Evolutionary conservation across 2,797 vertebrate species (phyloP), one percentile per base, ranked within the genome.

Genomic region (Acrossocheilus wenchowensis): DNA sequence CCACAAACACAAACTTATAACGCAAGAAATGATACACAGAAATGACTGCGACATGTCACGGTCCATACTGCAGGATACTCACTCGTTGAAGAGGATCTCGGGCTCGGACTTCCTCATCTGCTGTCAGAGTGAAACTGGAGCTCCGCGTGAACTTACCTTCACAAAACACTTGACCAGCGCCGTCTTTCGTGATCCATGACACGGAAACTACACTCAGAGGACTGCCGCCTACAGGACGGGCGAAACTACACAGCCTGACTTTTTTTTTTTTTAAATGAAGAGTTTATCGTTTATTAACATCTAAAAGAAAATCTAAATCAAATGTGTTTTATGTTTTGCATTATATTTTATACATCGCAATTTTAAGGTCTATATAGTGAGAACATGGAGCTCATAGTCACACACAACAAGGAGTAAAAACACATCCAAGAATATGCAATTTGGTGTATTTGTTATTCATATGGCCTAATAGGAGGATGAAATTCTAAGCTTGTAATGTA

Each of bases 221-320:
- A 90, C 84, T 81, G 90, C 90, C 90, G 66, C 85, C 90, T 91
- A 78, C 87, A 86, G 89, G 60, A 82, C 66, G 64, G 89, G 89
- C 69, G 87, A 88, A 72, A 17, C 39, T 78, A 34, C 17, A 68
- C 64, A 34, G 62, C 14, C 26, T 34, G 62, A 2, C 26, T 2
- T 15, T 15, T 17, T 17, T 21, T 15, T 50, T 12, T 48, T 48
- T 48, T 48, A 7, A 30, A 6, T 30, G 62, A 15, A 12, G 5
- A 30, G 12, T 15, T 64, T 30, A 57, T 57, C 23, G 26, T 15
- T 64, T 30, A 57, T 57, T 60, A 8, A 62, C 60, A 5, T n/a
- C 8, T 10, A 23, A 57, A 57, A 57, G 21, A 30, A 12, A 62
- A 57, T 62, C n/a, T 12, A 62, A 60, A 11, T n/a, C 10, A 60